Conservation (phyloP, 2,797 vertebrate genomes). For the Mustela erminea region DNA sequence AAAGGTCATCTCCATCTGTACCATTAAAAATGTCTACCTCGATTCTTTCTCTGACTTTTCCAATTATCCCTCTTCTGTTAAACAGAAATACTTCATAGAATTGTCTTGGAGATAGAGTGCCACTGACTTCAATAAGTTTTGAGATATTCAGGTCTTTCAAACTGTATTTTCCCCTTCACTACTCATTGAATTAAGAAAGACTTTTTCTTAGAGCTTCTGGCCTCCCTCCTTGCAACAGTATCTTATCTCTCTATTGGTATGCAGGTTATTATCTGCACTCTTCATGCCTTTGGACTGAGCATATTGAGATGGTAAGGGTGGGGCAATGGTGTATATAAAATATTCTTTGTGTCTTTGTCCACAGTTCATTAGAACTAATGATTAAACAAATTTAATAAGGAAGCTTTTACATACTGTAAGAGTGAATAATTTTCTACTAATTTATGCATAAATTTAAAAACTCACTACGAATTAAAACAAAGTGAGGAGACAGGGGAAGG, state of each 20-base stretch:
- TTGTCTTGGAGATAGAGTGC: background rate
- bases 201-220: background rate
- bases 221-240: background rate
- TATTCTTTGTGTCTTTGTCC: background rate
- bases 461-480: background rate
- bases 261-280: background rate
- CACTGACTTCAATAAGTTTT: background rate
- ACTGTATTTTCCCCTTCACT: background rate
- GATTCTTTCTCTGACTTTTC: background rate
- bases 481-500: background rate
- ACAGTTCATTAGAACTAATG: background rate
- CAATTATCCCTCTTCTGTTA: background rate
- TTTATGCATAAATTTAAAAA: background rate
- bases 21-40: background rate
- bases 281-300: background rate
- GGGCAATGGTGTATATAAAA: background rate
- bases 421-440: background rate
- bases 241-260: background rate
- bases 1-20: background rate
- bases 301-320: background rate
- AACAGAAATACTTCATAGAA: background rate
- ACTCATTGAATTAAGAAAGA: background rate
- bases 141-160: background rate
- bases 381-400: background rate
- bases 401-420: background rate